Percentiles rank a stretch among this genome's conserved stretches.
Conservation (phyloP, 2,888 invertebrate species). For the Nesidiocoris tenuis region DNA sequence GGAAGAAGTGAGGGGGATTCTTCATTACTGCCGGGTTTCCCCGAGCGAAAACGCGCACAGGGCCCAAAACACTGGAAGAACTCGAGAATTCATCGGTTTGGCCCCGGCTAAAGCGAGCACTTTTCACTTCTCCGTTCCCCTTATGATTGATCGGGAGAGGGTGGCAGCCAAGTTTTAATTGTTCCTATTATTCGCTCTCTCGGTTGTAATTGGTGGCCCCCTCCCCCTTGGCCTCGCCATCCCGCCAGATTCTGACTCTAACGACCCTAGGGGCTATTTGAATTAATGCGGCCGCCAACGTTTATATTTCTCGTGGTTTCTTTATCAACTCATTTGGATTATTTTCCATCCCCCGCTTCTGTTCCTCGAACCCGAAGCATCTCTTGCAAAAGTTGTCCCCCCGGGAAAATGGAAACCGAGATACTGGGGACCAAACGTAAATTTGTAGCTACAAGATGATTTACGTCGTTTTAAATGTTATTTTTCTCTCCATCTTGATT, state of each 20-base stretch:
- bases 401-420: conserved; percentile 5
- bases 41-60: background rate
- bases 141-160: conserved; percentile 32
- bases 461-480: background rate
- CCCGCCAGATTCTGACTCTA: too few relatives aligned
- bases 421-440: background rate
- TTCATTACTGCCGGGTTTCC: background rate
- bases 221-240: background rate
- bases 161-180: conserved; percentile 34
- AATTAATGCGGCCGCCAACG: conserved; percentile 35
- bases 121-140: background rate
- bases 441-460: background rate
- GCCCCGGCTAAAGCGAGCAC: background rate
- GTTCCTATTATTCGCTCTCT: conserved; percentile 37
- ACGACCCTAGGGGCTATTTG: conserved; percentile 35
- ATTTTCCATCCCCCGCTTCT: too few relatives aligned
- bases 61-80: background rate
- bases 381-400: conserved; percentile 28
- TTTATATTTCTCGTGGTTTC: conserved; percentile 37
- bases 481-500: too few relatives aligned
- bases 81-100: background rate
- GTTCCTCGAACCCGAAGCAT: background rate
- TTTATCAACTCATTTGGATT: conserved; percentile 38
- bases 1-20: background rate
- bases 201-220: conserved; percentile 32